Evolutionary conservation across 2,888 invertebrate genomes (phyloP).

Genomic region (Chaetogeoica ovagalla): DNA sequence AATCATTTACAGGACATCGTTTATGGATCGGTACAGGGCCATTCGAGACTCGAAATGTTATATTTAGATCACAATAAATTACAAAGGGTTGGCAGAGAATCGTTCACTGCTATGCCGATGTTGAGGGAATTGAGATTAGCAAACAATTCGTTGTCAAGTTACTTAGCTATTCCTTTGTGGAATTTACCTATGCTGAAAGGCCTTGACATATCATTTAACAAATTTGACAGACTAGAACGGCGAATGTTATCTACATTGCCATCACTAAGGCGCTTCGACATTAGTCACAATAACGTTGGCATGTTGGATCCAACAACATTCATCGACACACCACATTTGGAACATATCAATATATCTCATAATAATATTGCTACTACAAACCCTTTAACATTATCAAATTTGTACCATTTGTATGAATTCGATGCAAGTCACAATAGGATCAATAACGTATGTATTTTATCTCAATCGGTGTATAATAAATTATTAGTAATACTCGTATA

Average conservation of each 20-base stretch:
- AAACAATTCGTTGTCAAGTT: conserved; percentile 79
- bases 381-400: conserved; percentile 75
- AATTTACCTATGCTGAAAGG: conserved; percentile 82
- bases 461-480: background rate
- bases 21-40: conserved; percentile 76
- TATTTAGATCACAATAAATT: conserved; percentile 80
- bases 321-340: conserved; percentile 71
- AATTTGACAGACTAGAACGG: conserved; percentile 72
- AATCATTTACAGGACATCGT: conserved; percentile 78
- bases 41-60: conserved; percentile 76
- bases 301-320: conserved; percentile 76
- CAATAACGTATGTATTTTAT: conserved; percentile 62
- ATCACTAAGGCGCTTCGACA: conserved; percentile 73
- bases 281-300: conserved; percentile 73
- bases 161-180: conserved; percentile 77
- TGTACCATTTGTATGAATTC: conserved; percentile 76
- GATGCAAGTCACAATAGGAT: conserved; percentile 76
- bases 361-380: conserved; percentile 74
- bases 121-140: conserved; percentile 77
- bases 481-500: background rate
- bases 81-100: conserved; percentile 74
- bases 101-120: conserved; percentile 81
- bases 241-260: conserved; percentile 75
- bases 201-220: conserved; percentile 77
- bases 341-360: conserved; percentile 74